phyloP scores from a whole-genome alignment of 2,797 vertebrate species.

The Echeneis naucrates region DNA sequence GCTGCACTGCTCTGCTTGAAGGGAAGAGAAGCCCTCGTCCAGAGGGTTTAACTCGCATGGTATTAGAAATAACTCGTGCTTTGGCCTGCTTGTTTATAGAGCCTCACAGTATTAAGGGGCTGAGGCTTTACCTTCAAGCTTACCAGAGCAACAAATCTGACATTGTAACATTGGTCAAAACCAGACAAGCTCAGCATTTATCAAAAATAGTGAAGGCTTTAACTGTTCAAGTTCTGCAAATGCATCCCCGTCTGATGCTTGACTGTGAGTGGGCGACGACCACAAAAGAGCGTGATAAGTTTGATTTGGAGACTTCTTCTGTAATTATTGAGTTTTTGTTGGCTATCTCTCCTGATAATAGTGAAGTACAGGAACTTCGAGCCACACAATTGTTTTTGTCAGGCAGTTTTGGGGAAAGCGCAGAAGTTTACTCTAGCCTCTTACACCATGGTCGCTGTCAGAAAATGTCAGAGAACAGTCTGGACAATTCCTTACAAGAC shows the following conservation, averaged over 20 bases:
- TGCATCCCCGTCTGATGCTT: constrained; percentile 35
- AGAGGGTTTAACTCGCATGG: constrained; percentile 63
- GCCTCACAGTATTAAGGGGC: constrained; percentile 60
- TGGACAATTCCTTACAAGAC: constrained; percentile 21
- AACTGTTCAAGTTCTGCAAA: constrained; percentile 60
- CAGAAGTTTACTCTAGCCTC: constrained; percentile 78
- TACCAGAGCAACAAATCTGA: constrained; percentile 77
- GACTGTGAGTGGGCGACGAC: constrained; percentile 14
- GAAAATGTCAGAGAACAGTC: constrained; percentile 14
- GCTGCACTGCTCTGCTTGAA: constrained; percentile 84
- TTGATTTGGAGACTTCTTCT: constrained; percentile 36
- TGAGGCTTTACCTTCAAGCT: constrained; percentile 87
- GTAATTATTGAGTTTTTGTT: constrained; percentile 82
- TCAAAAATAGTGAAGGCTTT: constrained; percentile 82
- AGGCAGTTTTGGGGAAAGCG: constrained; percentile 83
- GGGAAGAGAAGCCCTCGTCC: constrained; percentile 57
- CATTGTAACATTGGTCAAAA: constrained; percentile 78
- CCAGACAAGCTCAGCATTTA: constrained; percentile 87
- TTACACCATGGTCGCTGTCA: constrained; percentile 58
- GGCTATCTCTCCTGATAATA: constrained; percentile 79
- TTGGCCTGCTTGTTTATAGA: constrained; percentile 87
- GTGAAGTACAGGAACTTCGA: constrained; percentile 72
- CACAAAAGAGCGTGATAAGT: constrained; percentile 29
- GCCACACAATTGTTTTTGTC: constrained; percentile 82
- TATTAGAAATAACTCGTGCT: constrained; percentile 86